phyloP scores from a whole-genome alignment of 2,888 invertebrate genomes.

The Nasonovia ribisnigri region DNA sequence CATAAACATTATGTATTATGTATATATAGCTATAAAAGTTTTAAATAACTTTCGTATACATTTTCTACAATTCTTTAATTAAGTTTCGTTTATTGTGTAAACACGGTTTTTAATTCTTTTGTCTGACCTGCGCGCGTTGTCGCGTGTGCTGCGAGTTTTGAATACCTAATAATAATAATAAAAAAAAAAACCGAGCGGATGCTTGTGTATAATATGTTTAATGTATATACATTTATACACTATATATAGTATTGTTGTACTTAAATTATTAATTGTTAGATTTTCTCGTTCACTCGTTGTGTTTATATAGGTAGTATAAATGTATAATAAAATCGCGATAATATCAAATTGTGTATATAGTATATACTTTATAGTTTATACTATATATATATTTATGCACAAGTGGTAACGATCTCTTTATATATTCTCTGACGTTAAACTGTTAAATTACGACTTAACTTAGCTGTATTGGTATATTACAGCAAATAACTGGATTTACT shows the following conservation, averaged over 20 bases:
- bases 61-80: background rate
- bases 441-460: background rate
- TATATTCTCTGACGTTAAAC: background rate
- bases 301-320: background rate
- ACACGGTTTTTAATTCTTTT: background rate
- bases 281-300: background rate
- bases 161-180: background rate
- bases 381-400: background rate
- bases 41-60: background rate
- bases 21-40: background rate
- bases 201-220: background rate
- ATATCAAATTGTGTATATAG: background rate
- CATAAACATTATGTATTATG: background rate
- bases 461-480: background rate
- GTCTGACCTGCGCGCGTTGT: background rate
- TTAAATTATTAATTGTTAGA: conserved; percentile 7
- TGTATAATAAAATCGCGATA: conserved; percentile 6
- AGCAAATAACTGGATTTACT: background rate
- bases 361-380: background rate
- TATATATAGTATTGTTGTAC: background rate
- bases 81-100: background rate
- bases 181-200: background rate
- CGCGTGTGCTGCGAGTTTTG: background rate
- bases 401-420: conserved; percentile 8
- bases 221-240: background rate